Percentiles rank a stretch among this genome's conserved stretches.
Evolutionary conservation across 1,140 invertebrate genomes (phyloP).

Genomic region (Arctopsyche grandis): DNA sequence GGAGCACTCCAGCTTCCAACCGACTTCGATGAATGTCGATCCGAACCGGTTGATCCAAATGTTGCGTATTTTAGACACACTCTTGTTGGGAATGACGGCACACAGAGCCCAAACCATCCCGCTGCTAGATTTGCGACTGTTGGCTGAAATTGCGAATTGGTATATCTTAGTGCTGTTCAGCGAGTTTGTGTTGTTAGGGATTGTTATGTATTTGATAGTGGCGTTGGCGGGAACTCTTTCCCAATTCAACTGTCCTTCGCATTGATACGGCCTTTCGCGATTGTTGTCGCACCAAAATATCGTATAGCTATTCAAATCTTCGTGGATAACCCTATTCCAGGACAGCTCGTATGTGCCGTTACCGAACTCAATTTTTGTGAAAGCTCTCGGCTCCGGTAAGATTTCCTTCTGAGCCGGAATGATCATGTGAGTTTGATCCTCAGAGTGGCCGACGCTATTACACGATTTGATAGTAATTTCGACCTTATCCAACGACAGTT

Average conservation of each 20-base stretch:
- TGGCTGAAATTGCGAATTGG: conserved; percentile 77
- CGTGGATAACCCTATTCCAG: conserved; percentile 66
- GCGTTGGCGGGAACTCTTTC: not conserved
- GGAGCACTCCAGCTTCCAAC: conserved; percentile 78
- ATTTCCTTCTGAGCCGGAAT: conserved; percentile 70
- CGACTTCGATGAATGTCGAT: conserved; percentile 70
- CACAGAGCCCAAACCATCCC: conserved; percentile 83
- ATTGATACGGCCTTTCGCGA: conserved; percentile 46
- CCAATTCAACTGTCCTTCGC: conserved; percentile 48
- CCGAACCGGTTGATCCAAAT: conserved; percentile 70
- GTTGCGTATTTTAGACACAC: conserved; percentile 74
- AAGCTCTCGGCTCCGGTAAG: conserved; percentile 67
- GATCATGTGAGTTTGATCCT: conserved; percentile 67
- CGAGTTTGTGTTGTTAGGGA: conserved; percentile 26
- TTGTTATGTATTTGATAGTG: not conserved
- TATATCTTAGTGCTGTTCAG: conserved; percentile 59
- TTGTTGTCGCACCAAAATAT: conserved; percentile 77
- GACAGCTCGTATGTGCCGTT: conserved; percentile 75
- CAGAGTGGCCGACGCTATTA: conserved; percentile 70
- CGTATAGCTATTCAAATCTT: conserved; percentile 68
- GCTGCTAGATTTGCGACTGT: conserved; percentile 71
- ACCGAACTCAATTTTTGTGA: conserved; percentile 76
- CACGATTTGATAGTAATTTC: conserved; percentile 63
- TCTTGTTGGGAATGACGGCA: conserved; percentile 76
- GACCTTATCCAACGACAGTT: conserved; percentile 58